Base-by-base conservation (phyloP, 2,113 vertebrate species). In the Cyphomyrus discorhynchus region DNA sequence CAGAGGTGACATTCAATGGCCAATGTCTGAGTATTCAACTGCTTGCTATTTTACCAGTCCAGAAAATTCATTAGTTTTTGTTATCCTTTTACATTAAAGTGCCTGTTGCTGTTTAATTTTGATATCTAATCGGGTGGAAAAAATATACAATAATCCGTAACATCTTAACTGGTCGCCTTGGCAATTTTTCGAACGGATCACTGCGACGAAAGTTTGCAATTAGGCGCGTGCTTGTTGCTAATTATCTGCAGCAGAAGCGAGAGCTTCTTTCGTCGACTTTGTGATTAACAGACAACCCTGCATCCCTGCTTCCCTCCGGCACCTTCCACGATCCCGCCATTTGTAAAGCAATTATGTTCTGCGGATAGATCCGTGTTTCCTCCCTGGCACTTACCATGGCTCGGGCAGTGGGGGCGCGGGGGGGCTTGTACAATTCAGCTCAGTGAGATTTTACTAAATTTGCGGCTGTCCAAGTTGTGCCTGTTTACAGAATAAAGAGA, bases 141-240 rank as follows among this genome's bases (percentile, higher is more conserved):
- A 96, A 97, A 96, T 96, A 96, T 95, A 96, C 96, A 96, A 96
- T 97, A 97, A 96, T 97, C 96, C 96, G 94, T 95, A 96, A 96
- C 96, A 96, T 97, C 97, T 97, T 97, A 97, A 97, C 96, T 97
- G 97, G 96, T 96, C 97, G 97, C 96, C 97, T 96, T 97, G 97
- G 97, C 97, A 98, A 46, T 98, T 98, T 98, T 98, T 98, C 97
- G 97, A 98, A 98, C 98, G 98, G 98, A 98, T 99, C 98, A 97
- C 96, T 97, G 96, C 96, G 97, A 97, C 97, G 98, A 98, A 98
- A 96, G 97, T 97, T 96, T 96, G 98, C 98, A 99, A 99, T 98
- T 98, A 99, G 98, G 98, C 97, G 98, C 98, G 98, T 99, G 99
- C 98, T 97, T 98, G 97, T 97, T 98, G 97, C 97, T 99, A 99